Conservation (phyloP, 2,888 invertebrate genomes). For the Molorchus minor region DNA sequence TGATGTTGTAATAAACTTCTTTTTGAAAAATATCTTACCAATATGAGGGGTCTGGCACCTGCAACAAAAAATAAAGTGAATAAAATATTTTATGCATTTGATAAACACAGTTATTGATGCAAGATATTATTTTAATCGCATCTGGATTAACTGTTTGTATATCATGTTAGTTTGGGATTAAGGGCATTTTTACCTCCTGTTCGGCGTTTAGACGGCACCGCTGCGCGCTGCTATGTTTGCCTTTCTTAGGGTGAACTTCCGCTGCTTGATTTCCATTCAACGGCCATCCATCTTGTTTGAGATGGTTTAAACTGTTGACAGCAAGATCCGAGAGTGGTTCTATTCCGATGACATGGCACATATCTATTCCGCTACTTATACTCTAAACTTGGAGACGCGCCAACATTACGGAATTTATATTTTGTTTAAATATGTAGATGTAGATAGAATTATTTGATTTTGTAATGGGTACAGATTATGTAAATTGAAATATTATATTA, state of each 20-base stretch:
- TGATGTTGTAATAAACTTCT: too few species aligned
- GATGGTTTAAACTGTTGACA: slow-evolving; percentile 65
- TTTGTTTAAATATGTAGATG: slow-evolving; percentile 18
- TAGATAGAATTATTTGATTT: not conserved
- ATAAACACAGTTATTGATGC: slow-evolving; percentile 32
- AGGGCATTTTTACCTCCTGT: slow-evolving; percentile 40
- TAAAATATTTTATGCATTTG: not conserved
- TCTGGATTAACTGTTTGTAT: slow-evolving; percentile 33
- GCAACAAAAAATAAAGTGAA: too few species aligned
- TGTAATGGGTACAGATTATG: not conserved
- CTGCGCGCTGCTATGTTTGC: slow-evolving; percentile 43
- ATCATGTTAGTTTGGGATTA: slow-evolving; percentile 36
- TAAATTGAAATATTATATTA: not conserved
- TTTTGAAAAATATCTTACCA: too few species aligned
- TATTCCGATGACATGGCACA: slow-evolving; percentile 61
- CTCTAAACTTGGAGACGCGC: slow-evolving; percentile 40
- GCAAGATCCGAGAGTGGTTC: slow-evolving; percentile 61
- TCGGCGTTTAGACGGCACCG: slow-evolving; percentile 33
- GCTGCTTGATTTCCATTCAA: slow-evolving; percentile 71
- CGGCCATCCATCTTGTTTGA: slow-evolving; percentile 73
- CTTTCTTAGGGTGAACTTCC: slow-evolving; percentile 57
- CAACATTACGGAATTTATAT: slow-evolving; percentile 27
- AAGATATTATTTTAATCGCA: slow-evolving; percentile 44
- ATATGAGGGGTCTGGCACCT: too few species aligned
- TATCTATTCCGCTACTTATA: slow-evolving; percentile 55